Conservation (phyloP, 2,113 vertebrate genomes). For the Chrysemys picta region DNA sequence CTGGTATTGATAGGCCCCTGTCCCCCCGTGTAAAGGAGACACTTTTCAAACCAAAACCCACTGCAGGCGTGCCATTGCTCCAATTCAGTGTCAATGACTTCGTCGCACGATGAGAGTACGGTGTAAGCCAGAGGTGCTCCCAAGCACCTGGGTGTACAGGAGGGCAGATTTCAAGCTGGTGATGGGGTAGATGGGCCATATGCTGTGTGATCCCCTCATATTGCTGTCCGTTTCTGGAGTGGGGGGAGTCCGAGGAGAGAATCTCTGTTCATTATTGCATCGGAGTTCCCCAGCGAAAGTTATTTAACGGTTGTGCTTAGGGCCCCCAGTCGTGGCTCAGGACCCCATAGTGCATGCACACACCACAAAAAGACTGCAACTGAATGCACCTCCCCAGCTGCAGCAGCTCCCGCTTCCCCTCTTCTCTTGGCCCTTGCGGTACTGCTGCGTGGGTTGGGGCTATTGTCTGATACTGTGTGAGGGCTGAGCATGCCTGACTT, state of each 20-base stretch:
- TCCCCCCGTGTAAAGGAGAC: background rate
- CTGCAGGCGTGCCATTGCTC: background rate
- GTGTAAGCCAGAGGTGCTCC: background rate
- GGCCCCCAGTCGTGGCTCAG: background rate
- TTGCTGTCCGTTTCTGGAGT: background rate
- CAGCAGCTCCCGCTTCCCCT: background rate
- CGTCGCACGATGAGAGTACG: background rate
- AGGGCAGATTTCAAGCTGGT: background rate
- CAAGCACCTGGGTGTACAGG: background rate
- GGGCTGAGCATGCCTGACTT: too few relatives aligned
- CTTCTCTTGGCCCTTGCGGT: background rate
- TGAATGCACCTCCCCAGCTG: background rate
- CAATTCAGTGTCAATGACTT: background rate
- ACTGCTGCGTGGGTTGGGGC: background rate
- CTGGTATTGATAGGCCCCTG: background rate
- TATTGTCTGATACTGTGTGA: too few relatives aligned
- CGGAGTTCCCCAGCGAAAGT: background rate
- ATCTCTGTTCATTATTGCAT: background rate
- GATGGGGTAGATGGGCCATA: background rate
- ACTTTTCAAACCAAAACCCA: background rate
- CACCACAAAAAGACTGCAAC: too few relatives aligned
- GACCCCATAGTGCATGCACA: too few relatives aligned
- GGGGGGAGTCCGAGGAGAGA: background rate
- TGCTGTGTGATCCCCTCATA: background rate
- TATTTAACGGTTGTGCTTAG: background rate